Percentiles rank a stretch among this genome's conserved stretches.
phyloP scores from a whole-genome alignment of 2,888 invertebrate genomes.

The Gryllus longicercus region DNA sequence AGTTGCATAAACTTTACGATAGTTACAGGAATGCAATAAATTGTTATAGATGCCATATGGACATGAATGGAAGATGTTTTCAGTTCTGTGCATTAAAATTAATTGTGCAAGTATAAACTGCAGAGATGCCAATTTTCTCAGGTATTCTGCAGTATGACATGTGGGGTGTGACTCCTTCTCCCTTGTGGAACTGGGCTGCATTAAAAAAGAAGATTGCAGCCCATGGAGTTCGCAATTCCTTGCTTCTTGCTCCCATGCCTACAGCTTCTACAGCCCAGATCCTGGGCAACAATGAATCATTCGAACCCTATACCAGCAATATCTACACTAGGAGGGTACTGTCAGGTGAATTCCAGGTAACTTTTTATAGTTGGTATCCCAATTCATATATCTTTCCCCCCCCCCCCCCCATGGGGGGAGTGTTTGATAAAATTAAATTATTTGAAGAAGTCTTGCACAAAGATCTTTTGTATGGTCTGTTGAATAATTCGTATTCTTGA shows the following conservation, averaged over 20 bases:
- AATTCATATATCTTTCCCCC: no score
- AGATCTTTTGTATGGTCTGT: no score
- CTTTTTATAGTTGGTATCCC: no score
- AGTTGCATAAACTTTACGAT: no score
- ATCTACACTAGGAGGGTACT: conserved; percentile 91
- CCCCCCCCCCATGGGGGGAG: no score
- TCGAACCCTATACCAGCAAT: conserved; percentile 97
- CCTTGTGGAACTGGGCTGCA: conserved; percentile 83
- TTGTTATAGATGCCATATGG: no score
- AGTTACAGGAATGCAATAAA: no score
- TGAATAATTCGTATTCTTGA: no score
- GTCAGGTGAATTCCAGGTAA: conserved; percentile 82
- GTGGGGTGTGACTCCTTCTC: conserved; percentile 88
- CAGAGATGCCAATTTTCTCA: not conserved
- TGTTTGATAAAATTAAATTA: no score
- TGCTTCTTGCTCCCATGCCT: conserved; percentile 95
- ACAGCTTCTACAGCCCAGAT: conserved; percentile 99
- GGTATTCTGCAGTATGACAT: conserved; percentile 93
- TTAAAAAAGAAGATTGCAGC: conserved; percentile 81
- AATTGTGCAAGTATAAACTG: not conserved
- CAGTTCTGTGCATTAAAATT: conserved; percentile 2
- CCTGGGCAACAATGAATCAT: conserved; percentile 96
- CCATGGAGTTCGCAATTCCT: conserved; percentile 88
- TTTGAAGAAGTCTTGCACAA: no score
- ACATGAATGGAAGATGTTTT: not conserved